Evolutionary conservation across 2,797 vertebrate genomes (phyloP), one percentile per base, ranked within the genome.

Genomic region (Pipistrellus kuhlii): DNA sequence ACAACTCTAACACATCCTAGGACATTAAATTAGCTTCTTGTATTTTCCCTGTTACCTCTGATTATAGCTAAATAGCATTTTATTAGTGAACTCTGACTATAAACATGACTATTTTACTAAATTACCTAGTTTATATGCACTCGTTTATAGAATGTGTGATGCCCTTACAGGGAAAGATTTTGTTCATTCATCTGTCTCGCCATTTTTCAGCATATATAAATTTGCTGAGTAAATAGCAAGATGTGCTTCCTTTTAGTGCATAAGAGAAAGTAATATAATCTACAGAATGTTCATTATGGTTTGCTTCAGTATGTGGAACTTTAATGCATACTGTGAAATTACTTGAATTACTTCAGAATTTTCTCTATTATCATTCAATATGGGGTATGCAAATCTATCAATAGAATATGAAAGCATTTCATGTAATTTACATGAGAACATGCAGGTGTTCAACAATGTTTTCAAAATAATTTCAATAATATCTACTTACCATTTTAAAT

Each of bases 261-360:
- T 73, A 80, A 80, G 69, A 69, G 59, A 27, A 95, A 93, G 53
- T 1, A 87, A 71, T 73, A 83, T 20, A n/a, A 71, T 91, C 57
- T 94, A 66, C 3, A 94, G 57, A 88, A 93, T 88, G 53, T 68
- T 73, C 59, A 59, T 76, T 51, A 14, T 41, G 13, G 14, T 89
- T 97, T 97, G 30, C 13, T 51, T 94, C 75, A 46, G 38, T 78
- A 51, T 35, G 64, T 90, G 17, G 13, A 11, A 78, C 25, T 51
- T 94, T 83, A 93, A 96, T 80, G 15, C 72, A 92, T 81, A 8
- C 6, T 90, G 81, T 97, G 88, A 97, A 98, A 97, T 97, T 72
- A 57, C 85, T 80, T 64, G 90, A 96, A 95, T 97, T 82, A 55
- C 80, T 81, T 68, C 85, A 97, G 96, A 97, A 95, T 97, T 92